These are phyloP conservation scores for Meghimatium bilineatum DNA, from an alignment of 2,888 invertebrate species.

Conservation along the genomic window DNA sequence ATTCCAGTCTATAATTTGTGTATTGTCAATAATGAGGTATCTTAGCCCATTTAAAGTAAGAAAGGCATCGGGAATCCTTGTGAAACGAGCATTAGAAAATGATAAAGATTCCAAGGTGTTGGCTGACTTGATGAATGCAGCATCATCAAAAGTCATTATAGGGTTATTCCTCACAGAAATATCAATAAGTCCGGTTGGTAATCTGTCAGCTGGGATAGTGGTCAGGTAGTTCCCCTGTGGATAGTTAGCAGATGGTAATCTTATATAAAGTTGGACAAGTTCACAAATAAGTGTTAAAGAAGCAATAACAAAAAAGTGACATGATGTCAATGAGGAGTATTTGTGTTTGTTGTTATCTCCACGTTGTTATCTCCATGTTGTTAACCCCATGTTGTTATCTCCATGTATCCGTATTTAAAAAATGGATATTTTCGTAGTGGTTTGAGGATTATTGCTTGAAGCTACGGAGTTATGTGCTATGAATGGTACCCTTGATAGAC, in stretches of 20 bases:
- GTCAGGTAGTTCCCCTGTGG: not conserved
- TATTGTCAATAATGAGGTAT: not conserved
- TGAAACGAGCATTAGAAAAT: not conserved
- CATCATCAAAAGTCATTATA: not conserved
- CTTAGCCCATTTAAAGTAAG: not conserved
- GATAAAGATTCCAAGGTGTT: not conserved
- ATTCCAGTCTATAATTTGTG: slow-evolving; percentile 9
- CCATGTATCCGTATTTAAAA: too few species aligned
- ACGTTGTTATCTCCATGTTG: too few species aligned
- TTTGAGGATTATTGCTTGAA: too few species aligned
- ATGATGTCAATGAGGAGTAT: too few species aligned
- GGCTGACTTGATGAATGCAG: not conserved
- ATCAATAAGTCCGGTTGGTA: not conserved
- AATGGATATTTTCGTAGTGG: too few species aligned
- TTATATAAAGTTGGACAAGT: too few species aligned
- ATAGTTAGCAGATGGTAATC: not conserved
- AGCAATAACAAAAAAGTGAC: too few species aligned
- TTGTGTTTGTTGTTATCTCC: too few species aligned
- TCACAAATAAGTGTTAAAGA: too few species aligned
- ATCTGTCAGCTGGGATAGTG: not conserved
- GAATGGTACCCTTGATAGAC: too few species aligned
- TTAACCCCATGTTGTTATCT: too few species aligned
- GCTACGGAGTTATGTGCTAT: too few species aligned
- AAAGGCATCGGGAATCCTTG: slow-evolving; percentile 1
- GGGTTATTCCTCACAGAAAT: not conserved